phyloP scores from a whole-genome alignment of 2,888 invertebrate genomes.

The Dascillus cervinus region DNA sequence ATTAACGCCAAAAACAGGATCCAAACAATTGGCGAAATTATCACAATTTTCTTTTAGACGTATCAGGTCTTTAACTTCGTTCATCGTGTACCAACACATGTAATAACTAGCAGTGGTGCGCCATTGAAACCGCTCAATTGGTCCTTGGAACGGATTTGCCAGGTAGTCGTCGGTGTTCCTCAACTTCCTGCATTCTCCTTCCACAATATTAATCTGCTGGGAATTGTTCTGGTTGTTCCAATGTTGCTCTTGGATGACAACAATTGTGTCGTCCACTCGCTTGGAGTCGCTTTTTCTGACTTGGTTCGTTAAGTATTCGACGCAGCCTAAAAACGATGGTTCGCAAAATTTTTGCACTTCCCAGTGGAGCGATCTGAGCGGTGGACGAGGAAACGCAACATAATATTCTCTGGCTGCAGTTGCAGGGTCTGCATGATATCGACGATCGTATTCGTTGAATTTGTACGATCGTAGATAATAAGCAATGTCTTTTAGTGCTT shows the following conservation, averaged over 20 bases:
- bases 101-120: slow-evolving; percentile 55
- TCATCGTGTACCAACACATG: slow-evolving; percentile 62
- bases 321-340: slow-evolving; percentile 47
- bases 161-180: slow-evolving; percentile 40
- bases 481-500: slow-evolving; percentile 50
- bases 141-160: slow-evolving; percentile 49
- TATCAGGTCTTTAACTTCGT: slow-evolving; percentile 44
- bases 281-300: slow-evolving; percentile 31
- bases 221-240: slow-evolving; percentile 38
- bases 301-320: slow-evolving; percentile 46
- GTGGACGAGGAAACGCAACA: slow-evolving; percentile 48
- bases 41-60: slow-evolving; percentile 53
- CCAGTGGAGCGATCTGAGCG: slow-evolving; percentile 52
- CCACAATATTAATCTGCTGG: slow-evolving; percentile 38
- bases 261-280: slow-evolving; percentile 46
- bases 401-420: slow-evolving; percentile 34
- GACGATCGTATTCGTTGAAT: slow-evolving; percentile 56
- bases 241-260: slow-evolving; percentile 43
- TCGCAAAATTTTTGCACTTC: slow-evolving; percentile 52
- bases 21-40: slow-evolving; percentile 53
- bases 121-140: slow-evolving; percentile 55
- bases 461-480: slow-evolving; percentile 56
- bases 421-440: slow-evolving; percentile 31
- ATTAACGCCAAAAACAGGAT: slow-evolving; percentile 36
- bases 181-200: slow-evolving; percentile 46